Evolutionary conservation across 2,888 invertebrate genomes (phyloP).

Genomic region (Eupelmus urozonus): DNA sequence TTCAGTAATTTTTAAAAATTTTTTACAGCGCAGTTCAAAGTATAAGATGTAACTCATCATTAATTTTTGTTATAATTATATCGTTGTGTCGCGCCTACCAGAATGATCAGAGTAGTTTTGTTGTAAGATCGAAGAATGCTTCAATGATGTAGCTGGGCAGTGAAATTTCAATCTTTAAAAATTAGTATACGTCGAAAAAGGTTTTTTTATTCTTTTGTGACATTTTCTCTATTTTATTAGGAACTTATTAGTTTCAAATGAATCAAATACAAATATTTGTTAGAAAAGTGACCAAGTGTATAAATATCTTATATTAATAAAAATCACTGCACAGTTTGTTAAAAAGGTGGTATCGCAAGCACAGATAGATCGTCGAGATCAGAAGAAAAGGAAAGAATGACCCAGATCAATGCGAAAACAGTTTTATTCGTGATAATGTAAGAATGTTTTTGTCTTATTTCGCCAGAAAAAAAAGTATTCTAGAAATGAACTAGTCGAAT

Average conservation of each 20-base stretch:
- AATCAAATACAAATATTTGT: too few species aligned
- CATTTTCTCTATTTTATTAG: too few species aligned
- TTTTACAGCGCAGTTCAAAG: constrained; percentile 65
- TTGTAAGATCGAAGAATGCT: constrained; percentile 1
- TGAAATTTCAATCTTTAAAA: constrained; percentile 35
- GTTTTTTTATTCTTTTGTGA: too few species aligned
- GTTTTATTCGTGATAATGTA: not conserved
- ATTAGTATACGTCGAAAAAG: not conserved
- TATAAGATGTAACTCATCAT: constrained; percentile 75
- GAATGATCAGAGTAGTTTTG: constrained; percentile 27
- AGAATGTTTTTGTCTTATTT: constrained; percentile 13
- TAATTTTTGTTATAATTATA: constrained; percentile 4
- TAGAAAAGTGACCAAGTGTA: not conserved
- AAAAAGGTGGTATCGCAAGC: constrained; percentile 35
- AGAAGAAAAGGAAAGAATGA: constrained; percentile 29
- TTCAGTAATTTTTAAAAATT: constrained; percentile 37
- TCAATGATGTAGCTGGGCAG: constrained; percentile 36
- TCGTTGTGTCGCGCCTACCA: constrained; percentile 28
- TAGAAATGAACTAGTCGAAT: not conserved
- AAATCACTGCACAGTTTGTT: constrained; percentile 36
- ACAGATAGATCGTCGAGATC: constrained; percentile 26
- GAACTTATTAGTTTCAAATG: too few species aligned
- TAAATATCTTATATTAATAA: constrained; percentile 26
- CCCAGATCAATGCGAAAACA: constrained; percentile 9
- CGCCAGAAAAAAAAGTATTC: not conserved